Conservation (phyloP, 2,113 vertebrate genomes). For the Caretta caretta region DNA sequence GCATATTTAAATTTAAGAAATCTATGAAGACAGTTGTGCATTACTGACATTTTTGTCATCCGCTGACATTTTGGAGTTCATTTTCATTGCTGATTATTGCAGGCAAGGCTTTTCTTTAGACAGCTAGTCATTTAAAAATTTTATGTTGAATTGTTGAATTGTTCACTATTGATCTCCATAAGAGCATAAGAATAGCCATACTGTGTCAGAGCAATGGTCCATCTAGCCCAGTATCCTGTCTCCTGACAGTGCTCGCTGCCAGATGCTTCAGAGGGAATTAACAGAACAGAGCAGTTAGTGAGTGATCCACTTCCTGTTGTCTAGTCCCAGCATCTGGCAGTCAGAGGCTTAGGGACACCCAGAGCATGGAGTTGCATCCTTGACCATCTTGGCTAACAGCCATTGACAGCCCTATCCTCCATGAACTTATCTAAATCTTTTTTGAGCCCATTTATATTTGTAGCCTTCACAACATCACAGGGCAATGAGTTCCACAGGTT, state of each 20-base stretch:
- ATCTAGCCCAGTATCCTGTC: background rate
- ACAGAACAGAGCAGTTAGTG: background rate
- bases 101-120: background rate
- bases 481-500: background rate
- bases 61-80: background rate
- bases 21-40: background rate
- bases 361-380: background rate
- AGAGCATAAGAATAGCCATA: background rate
- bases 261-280: background rate
- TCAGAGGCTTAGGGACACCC: background rate
- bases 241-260: background rate
- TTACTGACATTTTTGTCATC: background rate
- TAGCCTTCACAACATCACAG: background rate
- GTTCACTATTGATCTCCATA: background rate
- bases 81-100: background rate
- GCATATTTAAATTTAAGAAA: background rate
- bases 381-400: background rate
- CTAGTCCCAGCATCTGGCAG: background rate
- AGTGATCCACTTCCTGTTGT: background rate
- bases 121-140: background rate
- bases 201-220: background rate
- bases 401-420: background rate
- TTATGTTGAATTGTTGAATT: background rate
- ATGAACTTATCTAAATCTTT: background rate
- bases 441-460: background rate